Evolutionary conservation across 2,797 vertebrate genomes (phyloP), one percentile per base, ranked within the genome.

Genomic region (Vultur gryphus): DNA sequence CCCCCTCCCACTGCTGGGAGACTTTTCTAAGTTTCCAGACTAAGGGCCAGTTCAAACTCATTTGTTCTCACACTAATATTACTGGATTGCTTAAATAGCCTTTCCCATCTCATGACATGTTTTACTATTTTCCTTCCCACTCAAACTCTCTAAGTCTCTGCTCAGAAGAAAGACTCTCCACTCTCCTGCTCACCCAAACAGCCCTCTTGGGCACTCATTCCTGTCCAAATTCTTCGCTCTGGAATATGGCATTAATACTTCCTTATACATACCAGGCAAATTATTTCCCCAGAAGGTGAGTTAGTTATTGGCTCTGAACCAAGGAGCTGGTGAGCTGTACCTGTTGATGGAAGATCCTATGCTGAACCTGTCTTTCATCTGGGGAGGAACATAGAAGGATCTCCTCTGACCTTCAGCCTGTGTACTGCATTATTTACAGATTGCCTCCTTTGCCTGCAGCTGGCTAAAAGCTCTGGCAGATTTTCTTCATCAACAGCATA

Each of bases 1-100:
- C 66, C 82, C 61, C 48, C 44, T 91, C 61, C 49, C n/a, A 41
- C 69, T 43, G 43, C 85, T 11, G 3, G 51, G 54, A 95, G 46
- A 14, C 43, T 94, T 95, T 96, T 64, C 69, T 78, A 85, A 93
- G 37, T 93, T 96, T 96, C 89, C 91, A 94, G 64, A 93, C 78
- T 25, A 52, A 87, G 17, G 67, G 82, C 76, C 92, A 94, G 92
- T 78, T 78, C 69, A 65, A 81, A 87, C 84, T 92, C 54, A 89
- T 80, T 89, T 95, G 67, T 87, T 95, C 91, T 91, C 82, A 57
- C 0, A 11, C 67, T 83, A 83, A 16, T 18, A 12, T 73, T 81
- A 31, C 65, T 64, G 37, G 52, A 84, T 87, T 85, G 64, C 84
- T 93, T 80, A 75, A 94, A 85, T 73, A 82, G 48, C 37, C 64